Evolutionary conservation across 2,888 invertebrate species (phyloP).

Genomic region (Oxystoma pomonae): DNA sequence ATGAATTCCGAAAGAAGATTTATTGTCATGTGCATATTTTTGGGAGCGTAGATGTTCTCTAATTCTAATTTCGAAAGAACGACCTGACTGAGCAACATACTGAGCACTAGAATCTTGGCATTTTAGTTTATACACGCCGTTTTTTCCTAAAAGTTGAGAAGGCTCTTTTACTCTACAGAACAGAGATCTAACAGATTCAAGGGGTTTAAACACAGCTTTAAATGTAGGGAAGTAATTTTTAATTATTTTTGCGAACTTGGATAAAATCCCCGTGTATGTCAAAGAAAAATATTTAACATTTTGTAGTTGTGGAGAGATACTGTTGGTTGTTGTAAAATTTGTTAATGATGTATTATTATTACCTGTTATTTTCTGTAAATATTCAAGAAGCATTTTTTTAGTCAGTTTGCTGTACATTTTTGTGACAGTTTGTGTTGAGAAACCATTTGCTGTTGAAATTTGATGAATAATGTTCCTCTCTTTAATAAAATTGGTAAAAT

Average conservation of each 20-base stretch:
- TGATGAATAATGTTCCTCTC: neutral
- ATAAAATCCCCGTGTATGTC: too few species aligned
- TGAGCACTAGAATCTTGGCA: too few species aligned
- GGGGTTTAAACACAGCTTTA: neutral
- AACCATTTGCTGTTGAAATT: neutral
- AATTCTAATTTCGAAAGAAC: neutral
- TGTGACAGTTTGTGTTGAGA: neutral
- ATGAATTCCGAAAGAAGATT: neutral
- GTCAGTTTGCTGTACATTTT: neutral
- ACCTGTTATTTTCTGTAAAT: neutral
- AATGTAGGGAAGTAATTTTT: neutral
- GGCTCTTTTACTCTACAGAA: neutral
- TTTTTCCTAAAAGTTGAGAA: neutral
- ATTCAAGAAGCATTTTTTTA: too few species aligned
- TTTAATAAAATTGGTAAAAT: neutral
- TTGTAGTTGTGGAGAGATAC: neutral
- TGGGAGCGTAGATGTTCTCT: neutral
- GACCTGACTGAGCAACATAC: too few species aligned
- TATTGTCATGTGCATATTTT: neutral
- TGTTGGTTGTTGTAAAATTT: too few species aligned
- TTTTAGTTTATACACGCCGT: too few species aligned
- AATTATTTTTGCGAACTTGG: neutral
- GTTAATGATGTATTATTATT: too few species aligned
- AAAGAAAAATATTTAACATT: too few species aligned
- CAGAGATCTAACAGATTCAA: neutral